Conservation (phyloP, 2,797 vertebrate species). For the Tangara arthus region DNA sequence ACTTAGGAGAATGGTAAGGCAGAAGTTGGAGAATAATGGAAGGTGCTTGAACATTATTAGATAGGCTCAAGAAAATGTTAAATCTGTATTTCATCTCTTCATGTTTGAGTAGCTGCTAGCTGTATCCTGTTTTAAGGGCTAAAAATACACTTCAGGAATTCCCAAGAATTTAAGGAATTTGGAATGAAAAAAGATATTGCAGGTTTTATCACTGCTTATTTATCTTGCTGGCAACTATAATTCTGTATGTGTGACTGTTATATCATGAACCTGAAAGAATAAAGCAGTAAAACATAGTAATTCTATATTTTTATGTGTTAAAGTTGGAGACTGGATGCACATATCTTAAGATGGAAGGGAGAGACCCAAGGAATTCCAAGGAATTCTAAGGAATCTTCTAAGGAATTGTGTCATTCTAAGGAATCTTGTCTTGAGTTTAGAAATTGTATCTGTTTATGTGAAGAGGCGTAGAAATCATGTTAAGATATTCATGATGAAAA, state of each 20-base stretch:
- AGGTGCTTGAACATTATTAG: neutral
- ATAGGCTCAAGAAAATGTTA: neutral
- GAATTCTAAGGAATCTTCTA: no score
- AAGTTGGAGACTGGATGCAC: neutral
- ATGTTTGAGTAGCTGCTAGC: neutral
- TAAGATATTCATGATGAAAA: conserved; percentile 17
- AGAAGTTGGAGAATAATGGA: neutral
- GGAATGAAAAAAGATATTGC: neutral
- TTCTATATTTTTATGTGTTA: neutral
- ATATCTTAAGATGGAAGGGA: neutral
- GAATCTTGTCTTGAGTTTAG: neutral
- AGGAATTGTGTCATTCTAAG: neutral
- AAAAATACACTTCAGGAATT: neutral
- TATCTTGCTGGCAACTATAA: neutral
- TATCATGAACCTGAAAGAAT: neutral
- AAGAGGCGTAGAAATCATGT: neutral
- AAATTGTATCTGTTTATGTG: neutral
- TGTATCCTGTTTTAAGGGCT: neutral
- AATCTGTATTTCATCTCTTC: neutral
- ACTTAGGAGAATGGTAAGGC: neutral
- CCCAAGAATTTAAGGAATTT: neutral
- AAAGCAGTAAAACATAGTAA: neutral
- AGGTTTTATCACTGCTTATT: neutral
- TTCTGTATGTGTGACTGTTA: neutral
- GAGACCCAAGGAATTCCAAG: neutral